Evolutionary conservation across 2,888 invertebrate genomes (phyloP).

Genomic region (Plebejus argus): DNA sequence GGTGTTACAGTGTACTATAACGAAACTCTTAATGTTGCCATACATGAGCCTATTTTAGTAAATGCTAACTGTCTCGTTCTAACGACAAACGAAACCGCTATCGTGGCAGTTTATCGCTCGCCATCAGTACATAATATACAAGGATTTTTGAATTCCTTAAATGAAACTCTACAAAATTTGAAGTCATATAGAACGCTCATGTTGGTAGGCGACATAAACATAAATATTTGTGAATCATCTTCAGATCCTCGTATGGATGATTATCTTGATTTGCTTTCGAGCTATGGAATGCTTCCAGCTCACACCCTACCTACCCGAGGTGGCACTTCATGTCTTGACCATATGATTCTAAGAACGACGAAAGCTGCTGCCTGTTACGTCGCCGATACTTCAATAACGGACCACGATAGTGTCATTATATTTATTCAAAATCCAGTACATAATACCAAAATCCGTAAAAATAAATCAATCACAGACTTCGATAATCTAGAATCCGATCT

Average conservation of each 20-base stretch:
- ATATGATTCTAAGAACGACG: too few species aligned
- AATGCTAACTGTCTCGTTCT: conserved; percentile 33
- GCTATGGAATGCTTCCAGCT: conserved; percentile 32
- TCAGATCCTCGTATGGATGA: conserved; percentile 9
- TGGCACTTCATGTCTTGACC: too few species aligned
- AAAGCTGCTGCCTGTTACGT: too few species aligned
- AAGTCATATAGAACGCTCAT: conserved; percentile 8
- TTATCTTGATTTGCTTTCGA: conserved; percentile 32
- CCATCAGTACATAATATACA: conserved; percentile 16
- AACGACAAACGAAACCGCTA: conserved; percentile 10
- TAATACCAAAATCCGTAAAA: too few species aligned
- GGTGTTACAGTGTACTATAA: conserved; percentile 34
- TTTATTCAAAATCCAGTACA: too few species aligned
- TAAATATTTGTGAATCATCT: conserved; percentile 30
- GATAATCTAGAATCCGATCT: too few species aligned
- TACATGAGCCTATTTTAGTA: conserved; percentile 25
- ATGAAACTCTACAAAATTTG: neutral
- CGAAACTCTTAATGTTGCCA: neutral
- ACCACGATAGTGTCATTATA: too few species aligned
- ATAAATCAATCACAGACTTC: too few species aligned
- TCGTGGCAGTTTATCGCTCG: neutral
- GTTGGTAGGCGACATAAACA: conserved; percentile 28
- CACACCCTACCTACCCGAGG: conserved; percentile 32
- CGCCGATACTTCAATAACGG: too few species aligned
- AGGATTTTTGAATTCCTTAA: conserved; percentile 27